Percentiles rank a stretch among this genome's conserved stretches.
These are phyloP conservation scores for Paratilapia polleni DNA, from an alignment of 2,113 vertebrate genomes.

Conservation along the genomic window DNA sequence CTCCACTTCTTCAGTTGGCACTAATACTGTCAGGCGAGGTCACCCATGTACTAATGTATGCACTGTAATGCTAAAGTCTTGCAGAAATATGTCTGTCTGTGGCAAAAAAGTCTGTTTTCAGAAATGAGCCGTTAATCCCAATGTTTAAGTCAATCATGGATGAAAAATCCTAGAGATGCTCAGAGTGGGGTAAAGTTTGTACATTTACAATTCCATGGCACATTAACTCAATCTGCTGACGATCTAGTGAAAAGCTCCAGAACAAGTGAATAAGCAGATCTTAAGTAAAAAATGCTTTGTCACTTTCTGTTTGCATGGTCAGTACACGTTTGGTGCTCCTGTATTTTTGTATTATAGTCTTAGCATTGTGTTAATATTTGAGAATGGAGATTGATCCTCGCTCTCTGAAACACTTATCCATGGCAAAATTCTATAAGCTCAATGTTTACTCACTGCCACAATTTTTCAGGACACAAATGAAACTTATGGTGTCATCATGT, in stretches of 20 bases:
- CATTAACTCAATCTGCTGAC: neutral
- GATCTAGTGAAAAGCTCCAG: neutral
- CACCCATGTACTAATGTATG: neutral
- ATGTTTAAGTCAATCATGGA: neutral
- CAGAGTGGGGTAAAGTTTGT: neutral
- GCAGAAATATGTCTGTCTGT: neutral
- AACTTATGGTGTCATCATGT: neutral
- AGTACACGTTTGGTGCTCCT: neutral
- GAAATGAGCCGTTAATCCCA: neutral
- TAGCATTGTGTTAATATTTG: neutral
- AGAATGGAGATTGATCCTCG: neutral
- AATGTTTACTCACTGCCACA: too few relatives aligned
- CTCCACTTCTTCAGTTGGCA: neutral
- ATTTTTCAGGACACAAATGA: too few relatives aligned
- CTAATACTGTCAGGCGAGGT: neutral
- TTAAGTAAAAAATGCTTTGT: neutral
- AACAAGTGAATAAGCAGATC: neutral
- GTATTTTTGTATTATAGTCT: neutral
- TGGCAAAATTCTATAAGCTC: accelerated
- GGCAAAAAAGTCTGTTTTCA: neutral
- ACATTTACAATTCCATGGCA: neutral
- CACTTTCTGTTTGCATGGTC: neutral
- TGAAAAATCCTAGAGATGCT: neutral
- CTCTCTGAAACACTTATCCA: neutral
- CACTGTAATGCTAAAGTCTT: neutral